Evolutionary conservation across 2,113 vertebrate species (phyloP).

Genomic region (Tupaia tana): DNA sequence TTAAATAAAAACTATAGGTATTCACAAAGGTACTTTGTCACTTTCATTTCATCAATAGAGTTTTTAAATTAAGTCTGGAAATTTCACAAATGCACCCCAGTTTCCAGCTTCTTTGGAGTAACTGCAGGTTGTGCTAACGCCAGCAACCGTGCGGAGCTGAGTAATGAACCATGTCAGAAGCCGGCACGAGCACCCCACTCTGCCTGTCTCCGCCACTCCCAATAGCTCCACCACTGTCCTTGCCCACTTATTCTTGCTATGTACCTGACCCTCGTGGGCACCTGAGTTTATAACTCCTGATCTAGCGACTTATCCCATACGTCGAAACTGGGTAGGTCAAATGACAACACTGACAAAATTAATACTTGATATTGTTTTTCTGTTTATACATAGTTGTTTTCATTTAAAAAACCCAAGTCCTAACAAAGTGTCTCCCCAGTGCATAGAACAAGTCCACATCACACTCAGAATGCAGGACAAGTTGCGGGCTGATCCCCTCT

Average conservation of each 20-base stretch:
- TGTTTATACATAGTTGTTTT: background rate
- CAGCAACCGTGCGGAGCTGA: fast-evolving
- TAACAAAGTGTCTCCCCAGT: background rate
- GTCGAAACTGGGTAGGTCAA: background rate
- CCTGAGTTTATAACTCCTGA: background rate
- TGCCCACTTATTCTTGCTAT: background rate
- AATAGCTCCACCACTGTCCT: background rate
- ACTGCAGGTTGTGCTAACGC: background rate
- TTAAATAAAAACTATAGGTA: background rate
- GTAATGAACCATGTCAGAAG: background rate
- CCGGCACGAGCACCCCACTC: fast-evolving
- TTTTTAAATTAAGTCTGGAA: background rate
- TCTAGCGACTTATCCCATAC: background rate
- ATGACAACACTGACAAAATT: background rate
- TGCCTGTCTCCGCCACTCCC: background rate
- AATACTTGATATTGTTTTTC: background rate
- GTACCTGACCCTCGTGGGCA: background rate
- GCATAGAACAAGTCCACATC: background rate
- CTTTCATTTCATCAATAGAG: background rate
- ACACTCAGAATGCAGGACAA: background rate
- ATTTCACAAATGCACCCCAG: background rate
- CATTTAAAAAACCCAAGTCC: background rate
- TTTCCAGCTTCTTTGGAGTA: background rate
- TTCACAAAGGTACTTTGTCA: no score
- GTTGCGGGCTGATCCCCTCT: background rate